Percentiles rank a stretch among this genome's conserved stretches.
Evolutionary conservation across 2,888 invertebrate genomes (phyloP).

Genomic region (Antheraea yamamai): DNA sequence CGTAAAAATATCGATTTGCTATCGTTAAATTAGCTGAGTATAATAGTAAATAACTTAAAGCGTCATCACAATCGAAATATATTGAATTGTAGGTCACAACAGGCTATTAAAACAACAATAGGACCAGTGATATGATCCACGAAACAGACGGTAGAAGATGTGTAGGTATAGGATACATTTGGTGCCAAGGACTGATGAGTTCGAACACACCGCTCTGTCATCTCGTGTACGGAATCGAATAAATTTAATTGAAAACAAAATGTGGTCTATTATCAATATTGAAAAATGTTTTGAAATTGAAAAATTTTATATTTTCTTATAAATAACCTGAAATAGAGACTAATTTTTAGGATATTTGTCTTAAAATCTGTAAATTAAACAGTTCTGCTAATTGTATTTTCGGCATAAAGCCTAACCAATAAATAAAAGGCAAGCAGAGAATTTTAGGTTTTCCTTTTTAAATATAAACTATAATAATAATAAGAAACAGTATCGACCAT

Average conservation of each 20-base stretch:
- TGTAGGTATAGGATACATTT: conserved; percentile 37
- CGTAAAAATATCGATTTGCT: not conserved
- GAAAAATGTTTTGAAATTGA: not conserved
- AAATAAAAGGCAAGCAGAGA: too few species aligned
- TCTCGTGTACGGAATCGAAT: conserved; percentile 62
- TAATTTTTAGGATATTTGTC: not conserved
- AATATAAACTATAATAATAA: too few species aligned
- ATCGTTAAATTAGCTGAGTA: not conserved
- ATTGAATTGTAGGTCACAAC: conserved; percentile 53
- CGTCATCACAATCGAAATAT: conserved; percentile 41
- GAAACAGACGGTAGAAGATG: conserved; percentile 44
- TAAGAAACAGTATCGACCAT: too few species aligned
- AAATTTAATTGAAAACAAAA: conserved; percentile 40
- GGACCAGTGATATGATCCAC: conserved; percentile 64
- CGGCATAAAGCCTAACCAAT: too few species aligned
- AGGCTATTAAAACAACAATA: conserved; percentile 58
- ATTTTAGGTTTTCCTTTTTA: too few species aligned
- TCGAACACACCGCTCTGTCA: conserved; percentile 66
- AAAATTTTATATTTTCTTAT: not conserved
- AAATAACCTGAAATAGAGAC: too few species aligned
- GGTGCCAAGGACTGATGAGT: conserved; percentile 72
- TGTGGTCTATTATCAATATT: conserved; percentile 1
- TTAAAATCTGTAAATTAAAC: too few species aligned
- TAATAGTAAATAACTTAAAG: not conserved
- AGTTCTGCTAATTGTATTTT: too few species aligned